Evolutionary conservation across 2,113 vertebrate species (phyloP).

Genomic region (Coregonus clupeaformis): DNA sequence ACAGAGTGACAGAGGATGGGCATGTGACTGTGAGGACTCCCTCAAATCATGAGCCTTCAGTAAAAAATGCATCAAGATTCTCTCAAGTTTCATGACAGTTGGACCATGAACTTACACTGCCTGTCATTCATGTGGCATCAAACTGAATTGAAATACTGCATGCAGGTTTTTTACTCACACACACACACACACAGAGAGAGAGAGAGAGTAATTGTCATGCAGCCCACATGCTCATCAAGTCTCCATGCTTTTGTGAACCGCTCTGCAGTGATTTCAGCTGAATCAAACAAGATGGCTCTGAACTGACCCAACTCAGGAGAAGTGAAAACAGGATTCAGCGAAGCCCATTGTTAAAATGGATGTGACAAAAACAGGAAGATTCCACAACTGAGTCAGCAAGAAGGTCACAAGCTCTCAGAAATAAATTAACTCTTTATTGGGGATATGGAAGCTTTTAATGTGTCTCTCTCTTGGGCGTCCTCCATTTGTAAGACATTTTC

Average conservation of each 20-base stretch:
- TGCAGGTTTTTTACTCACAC: background rate
- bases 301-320: conserved; percentile 32
- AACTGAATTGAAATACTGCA: background rate
- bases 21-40: background rate
- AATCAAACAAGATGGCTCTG: conserved; percentile 54
- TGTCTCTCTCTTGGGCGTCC: background rate
- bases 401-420: background rate
- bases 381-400: background rate
- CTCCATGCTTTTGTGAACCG: conserved; percentile 48
- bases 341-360: conserved; percentile 23
- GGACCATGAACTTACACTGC: background rate
- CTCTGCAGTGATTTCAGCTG: conserved; percentile 20
- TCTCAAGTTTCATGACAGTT: background rate
- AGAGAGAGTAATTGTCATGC: conserved; percentile 50
- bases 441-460: background rate
- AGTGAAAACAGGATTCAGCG: conserved; percentile 52
- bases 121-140: background rate
- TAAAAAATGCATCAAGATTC: background rate
- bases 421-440: conserved; percentile 11
- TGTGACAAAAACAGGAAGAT: conserved; percentile 37
- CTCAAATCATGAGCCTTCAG: too few relatives aligned
- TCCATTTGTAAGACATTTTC: conserved; percentile 16
- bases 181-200: background rate
- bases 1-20: background rate
- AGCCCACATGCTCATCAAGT: conserved; percentile 55